These are phyloP conservation scores for Canis aureus DNA, from an alignment of 2,113 vertebrate genomes.

Conservation along the genomic window DNA sequence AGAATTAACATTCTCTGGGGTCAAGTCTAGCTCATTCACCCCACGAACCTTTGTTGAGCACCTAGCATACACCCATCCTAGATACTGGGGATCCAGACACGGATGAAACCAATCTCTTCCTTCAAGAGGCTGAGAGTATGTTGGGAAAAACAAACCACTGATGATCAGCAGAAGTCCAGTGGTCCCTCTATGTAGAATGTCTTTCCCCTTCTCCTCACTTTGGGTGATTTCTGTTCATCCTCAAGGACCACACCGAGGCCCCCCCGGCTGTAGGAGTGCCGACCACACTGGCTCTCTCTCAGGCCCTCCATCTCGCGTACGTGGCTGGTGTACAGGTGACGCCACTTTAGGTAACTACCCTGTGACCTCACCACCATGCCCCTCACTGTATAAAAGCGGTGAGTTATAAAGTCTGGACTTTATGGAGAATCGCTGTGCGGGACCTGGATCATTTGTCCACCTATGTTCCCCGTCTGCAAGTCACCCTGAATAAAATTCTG, in stretches of 20 bases:
- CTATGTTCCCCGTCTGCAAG: neutral
- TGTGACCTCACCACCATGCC: neutral
- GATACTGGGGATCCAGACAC: neutral
- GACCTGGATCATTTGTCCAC: neutral
- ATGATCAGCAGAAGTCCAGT: rapidly evolving
- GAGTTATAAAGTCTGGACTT: neutral
- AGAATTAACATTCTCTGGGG: neutral
- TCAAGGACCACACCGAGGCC: neutral
- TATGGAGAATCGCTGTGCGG: neutral
- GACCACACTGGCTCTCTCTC: neutral
- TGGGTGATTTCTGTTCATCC: no score
- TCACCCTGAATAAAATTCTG: neutral
- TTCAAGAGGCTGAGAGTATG: neutral
- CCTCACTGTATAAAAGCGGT: neutral
- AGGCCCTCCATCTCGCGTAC: neutral
- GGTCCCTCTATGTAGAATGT: neutral
- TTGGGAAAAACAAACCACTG: neutral
- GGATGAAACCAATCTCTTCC: neutral
- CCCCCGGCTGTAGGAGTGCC: neutral
- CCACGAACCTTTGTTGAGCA: neutral
- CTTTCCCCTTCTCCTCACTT: neutral
- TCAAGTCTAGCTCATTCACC: neutral
- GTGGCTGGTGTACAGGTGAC: neutral
- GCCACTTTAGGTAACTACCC: neutral
- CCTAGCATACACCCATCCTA: neutral